Base-by-base conservation (phyloP, 1,140 invertebrate genomes). In the Heliothis virescens region DNA sequence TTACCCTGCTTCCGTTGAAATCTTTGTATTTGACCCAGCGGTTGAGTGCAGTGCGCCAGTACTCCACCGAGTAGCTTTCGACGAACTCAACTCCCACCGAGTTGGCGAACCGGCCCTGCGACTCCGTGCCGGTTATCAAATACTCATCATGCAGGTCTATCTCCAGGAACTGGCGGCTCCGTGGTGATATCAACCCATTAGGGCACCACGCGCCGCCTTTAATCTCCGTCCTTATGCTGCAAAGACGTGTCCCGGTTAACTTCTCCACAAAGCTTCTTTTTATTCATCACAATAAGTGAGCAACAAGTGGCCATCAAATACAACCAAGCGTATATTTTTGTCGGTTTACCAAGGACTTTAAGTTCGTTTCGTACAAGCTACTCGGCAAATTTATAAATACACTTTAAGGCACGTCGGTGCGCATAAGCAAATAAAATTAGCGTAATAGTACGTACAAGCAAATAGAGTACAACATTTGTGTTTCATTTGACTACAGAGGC, bases 171-270 rank as follows among this genome's bases (percentile, higher is more conserved):
- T 99, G 98, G 12, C 97, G 96, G 21, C 97, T 96, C 63, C 96
- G 96, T 18, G 96, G 96, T 82, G 96, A 96, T 80, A 98, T 97
- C 84, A 98, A 96, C 1, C 96, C 96, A 83, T 97, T 97, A 0
- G 98, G 98, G 94, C 98, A 99, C 98, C 98, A 99, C 0, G 98
- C 98, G 1, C 98, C 98, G 1, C 98, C 98, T 83, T 98, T 97
- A 82, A 97, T 96, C 89, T 99, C 98, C 48, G 97, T 96, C 1
- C 98, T 96, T 83, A 99, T 96, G 91, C 98, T 99, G 95, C 53
- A 63, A 72, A 79, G 62, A 52, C 41, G 26, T 29, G 4, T 63
- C 18, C 12, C 67, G 67, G 21, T 67, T 74, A 65, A 67, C 3
- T 74, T 26, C n/a, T 26, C 18, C 57, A 13, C 29, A 59, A 73